Evolutionary conservation across 2,888 invertebrate species (phyloP).

Genomic region (Cephus sareptanus): DNA sequence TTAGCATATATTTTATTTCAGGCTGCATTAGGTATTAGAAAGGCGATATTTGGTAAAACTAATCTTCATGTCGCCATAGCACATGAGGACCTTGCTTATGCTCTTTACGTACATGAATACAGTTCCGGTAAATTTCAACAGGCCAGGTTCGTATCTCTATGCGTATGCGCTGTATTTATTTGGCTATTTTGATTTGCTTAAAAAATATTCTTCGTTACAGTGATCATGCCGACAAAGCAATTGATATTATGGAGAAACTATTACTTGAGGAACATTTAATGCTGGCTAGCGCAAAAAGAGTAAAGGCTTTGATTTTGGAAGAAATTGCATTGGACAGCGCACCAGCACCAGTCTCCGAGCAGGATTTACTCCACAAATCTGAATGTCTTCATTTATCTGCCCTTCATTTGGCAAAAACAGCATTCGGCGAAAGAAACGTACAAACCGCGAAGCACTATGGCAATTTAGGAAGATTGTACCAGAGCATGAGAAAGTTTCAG

Average conservation of each 20-base stretch:
- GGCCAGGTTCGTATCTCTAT: conserved; percentile 71
- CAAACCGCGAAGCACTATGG: conserved; percentile 97
- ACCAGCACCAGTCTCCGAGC: conserved; percentile 65
- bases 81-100: conserved; percentile 93
- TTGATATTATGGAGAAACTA: conserved; percentile 82
- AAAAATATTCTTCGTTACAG: conserved; percentile 61
- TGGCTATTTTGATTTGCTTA: conserved; percentile 1
- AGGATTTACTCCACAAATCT: conserved; percentile 79
- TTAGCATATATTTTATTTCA: conserved; percentile 50
- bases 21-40: conserved; percentile 80
- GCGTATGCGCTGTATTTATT: neutral
- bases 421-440: conserved; percentile 93
- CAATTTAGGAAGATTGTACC: conserved; percentile 92
- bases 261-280: conserved; percentile 86
- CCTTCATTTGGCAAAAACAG: conserved; percentile 79
- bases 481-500: conserved; percentile 89
- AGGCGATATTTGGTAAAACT: conserved; percentile 82
- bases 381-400: conserved; percentile 88
- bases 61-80: conserved; percentile 91
- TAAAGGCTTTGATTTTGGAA: conserved; percentile 92
- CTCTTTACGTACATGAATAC: conserved; percentile 92
- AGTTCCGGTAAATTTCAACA: conserved; percentile 86
- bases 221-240: conserved; percentile 85
- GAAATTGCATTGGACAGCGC: conserved; percentile 91
- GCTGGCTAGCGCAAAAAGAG: conserved; percentile 88